A percentile compares a stretch with the other conserved stretches of the same genome.
These are phyloP conservation scores for Larimichthys crocea DNA, from an alignment of 2,113 vertebrate genomes.

Conservation along the genomic window DNA sequence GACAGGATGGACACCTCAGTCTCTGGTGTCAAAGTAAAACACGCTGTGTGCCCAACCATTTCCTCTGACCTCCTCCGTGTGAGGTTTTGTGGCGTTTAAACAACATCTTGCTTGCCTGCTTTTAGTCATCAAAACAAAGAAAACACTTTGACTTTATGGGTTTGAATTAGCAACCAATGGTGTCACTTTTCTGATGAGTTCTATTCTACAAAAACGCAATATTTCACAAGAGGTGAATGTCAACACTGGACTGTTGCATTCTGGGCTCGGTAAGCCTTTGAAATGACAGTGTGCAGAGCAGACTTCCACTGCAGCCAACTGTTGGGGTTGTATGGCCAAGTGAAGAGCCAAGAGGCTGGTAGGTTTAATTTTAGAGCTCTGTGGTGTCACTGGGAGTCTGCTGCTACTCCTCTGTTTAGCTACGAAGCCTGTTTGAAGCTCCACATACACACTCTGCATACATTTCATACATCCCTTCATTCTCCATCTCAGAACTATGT, in stretches of 20 bases:
- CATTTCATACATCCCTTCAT: constrained; percentile 34
- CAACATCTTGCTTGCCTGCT: neutral
- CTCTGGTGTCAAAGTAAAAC: neutral
- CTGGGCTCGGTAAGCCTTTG: constrained; percentile 21
- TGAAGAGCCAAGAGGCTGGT: constrained; percentile 35
- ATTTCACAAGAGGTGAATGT: constrained; percentile 6
- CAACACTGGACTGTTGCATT: constrained; percentile 19
- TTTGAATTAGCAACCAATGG: neutral
- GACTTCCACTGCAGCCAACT: constrained; percentile 37
- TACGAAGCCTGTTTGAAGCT: neutral
- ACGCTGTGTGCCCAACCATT: too few species aligned
- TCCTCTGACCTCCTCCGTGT: neutral
- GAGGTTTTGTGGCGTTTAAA: neutral
- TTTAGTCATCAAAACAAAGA: constrained; percentile 1
- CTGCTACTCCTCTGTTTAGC: constrained; percentile 15
- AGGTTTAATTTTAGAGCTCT: constrained; percentile 59
- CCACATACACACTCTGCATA: constrained; percentile 1
- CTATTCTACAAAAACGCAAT: constrained; percentile 5
- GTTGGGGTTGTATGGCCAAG: constrained; percentile 26
- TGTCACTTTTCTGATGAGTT: neutral
- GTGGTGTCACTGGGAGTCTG: constrained; percentile 58
- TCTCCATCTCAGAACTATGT: constrained; percentile 37
- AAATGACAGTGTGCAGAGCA: constrained; percentile 39
- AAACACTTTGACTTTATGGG: neutral
- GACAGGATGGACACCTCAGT: neutral